Evolutionary conservation across 2,113 vertebrate genomes (phyloP).

Genomic region (Pogona vitticeps): DNA sequence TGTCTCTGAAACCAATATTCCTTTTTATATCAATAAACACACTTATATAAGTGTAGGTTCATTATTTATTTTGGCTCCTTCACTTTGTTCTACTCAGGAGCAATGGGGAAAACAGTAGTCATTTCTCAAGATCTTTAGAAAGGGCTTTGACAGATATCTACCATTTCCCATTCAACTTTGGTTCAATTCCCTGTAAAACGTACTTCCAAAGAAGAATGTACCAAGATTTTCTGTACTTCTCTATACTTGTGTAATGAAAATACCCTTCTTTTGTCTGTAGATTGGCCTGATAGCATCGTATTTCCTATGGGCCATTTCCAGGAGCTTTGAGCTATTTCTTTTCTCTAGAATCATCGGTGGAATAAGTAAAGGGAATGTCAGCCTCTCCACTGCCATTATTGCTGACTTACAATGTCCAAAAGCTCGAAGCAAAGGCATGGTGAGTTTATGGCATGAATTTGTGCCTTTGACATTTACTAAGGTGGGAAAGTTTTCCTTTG

Average conservation of each 20-base stretch:
- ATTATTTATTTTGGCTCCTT: neutral
- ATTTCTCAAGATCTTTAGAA: neutral
- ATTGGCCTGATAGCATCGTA: slow-evolving; percentile 88
- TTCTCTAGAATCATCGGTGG: slow-evolving; percentile 91
- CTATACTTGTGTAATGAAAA: slow-evolving; percentile 9
- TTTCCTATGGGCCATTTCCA: slow-evolving; percentile 88
- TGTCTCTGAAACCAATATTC: neutral
- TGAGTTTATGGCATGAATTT: slow-evolving; percentile 60
- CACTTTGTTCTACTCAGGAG: neutral
- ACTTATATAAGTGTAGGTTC: no score
- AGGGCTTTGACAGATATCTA: neutral
- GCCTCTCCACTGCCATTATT: slow-evolving; percentile 90
- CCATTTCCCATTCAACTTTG: neutral
- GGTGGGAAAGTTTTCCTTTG: neutral
- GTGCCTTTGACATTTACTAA: neutral
- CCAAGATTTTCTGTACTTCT: neutral
- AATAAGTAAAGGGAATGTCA: slow-evolving; percentile 94
- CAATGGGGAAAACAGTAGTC: neutral
- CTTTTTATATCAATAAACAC: neutral
- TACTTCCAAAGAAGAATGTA: no score
- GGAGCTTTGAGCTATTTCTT: slow-evolving; percentile 89
- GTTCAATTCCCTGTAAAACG: neutral
- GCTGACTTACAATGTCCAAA: slow-evolving; percentile 88
- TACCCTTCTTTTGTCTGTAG: slow-evolving; percentile 71
- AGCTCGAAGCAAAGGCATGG: slow-evolving; percentile 92